Evolutionary conservation across 2,113 vertebrate species (phyloP).

Genomic region (Triplophysa tibetana): DNA sequence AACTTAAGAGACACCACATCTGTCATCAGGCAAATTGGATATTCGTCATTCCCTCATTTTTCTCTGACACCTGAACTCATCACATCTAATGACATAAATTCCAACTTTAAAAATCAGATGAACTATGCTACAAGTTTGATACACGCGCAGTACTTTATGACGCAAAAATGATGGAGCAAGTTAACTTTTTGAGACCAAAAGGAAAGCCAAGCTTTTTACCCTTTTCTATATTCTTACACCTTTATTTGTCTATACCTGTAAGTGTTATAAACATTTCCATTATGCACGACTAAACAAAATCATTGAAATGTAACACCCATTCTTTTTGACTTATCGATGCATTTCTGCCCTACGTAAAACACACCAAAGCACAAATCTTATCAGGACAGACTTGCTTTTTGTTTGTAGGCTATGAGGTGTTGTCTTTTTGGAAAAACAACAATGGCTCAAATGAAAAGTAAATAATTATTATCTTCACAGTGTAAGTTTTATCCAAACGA

Average conservation of each 20-base stretch:
- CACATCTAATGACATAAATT: slow-evolving; percentile 32
- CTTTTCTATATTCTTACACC: background rate
- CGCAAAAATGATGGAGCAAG: too few species aligned
- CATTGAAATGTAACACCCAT: slow-evolving; percentile 13
- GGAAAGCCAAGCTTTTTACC: background rate
- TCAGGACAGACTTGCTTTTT: background rate
- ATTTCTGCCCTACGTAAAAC: background rate
- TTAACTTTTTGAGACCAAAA: too few species aligned
- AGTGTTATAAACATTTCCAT: background rate
- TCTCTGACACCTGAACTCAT: slow-evolving; percentile 34
- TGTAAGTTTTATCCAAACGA: too few species aligned
- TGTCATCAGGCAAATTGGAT: slow-evolving; percentile 17
- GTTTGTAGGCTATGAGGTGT: background rate
- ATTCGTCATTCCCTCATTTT: slow-evolving; percentile 15
- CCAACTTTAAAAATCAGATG: slow-evolving; percentile 5
- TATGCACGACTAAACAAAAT: background rate
- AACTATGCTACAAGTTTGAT: background rate
- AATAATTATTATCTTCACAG: too few species aligned
- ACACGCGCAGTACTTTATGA: background rate
- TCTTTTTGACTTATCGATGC: background rate
- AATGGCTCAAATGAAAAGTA: background rate
- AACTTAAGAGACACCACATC: background rate
- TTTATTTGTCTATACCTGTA: background rate
- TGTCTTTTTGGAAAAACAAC: background rate
- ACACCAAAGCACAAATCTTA: too few species aligned